Conservation (phyloP, 2,113 vertebrate genomes). For the Xenopus borealis region DNA sequence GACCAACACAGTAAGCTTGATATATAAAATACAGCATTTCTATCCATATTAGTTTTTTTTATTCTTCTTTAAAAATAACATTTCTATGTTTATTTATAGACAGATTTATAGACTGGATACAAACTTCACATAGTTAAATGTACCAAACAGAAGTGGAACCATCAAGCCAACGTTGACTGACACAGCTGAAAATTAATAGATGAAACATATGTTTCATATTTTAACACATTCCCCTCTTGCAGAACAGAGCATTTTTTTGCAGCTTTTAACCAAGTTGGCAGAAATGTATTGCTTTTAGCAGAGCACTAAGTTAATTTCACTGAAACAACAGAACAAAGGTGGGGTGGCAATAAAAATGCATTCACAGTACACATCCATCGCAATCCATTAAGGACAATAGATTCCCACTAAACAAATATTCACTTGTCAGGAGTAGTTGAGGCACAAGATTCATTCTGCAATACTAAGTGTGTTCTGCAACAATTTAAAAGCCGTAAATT, state of each 20-base stretch:
- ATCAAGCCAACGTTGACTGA: no score
- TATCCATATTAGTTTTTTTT: no score
- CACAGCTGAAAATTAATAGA: not conserved
- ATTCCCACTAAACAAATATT: constrained; percentile 62
- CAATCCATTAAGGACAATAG: constrained; percentile 64
- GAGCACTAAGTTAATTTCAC: constrained; percentile 54
- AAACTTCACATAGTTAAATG: no score
- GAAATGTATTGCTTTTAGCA: constrained; percentile 56
- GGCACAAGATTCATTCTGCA: constrained; percentile 53
- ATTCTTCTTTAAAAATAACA: no score
- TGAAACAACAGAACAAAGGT: constrained; percentile 58
- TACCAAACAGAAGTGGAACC: no score
- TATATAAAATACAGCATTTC: no score
- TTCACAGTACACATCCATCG: constrained; percentile 55
- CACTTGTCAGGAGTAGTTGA: constrained; percentile 65
- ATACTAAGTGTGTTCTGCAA: constrained; percentile 52
- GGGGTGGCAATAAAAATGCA: constrained; percentile 53
- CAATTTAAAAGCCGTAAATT: constrained; percentile 60
- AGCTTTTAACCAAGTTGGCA: constrained; percentile 48
- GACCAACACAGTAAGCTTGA: no score
- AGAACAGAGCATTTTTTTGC: constrained; percentile 21
- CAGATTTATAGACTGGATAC: no score
- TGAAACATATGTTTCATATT: not conserved
- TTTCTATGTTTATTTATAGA: no score
- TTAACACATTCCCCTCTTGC: constrained; percentile 6